phyloP scores from a whole-genome alignment of 2,888 invertebrate genomes.

The Hypercompe scribonia region DNA sequence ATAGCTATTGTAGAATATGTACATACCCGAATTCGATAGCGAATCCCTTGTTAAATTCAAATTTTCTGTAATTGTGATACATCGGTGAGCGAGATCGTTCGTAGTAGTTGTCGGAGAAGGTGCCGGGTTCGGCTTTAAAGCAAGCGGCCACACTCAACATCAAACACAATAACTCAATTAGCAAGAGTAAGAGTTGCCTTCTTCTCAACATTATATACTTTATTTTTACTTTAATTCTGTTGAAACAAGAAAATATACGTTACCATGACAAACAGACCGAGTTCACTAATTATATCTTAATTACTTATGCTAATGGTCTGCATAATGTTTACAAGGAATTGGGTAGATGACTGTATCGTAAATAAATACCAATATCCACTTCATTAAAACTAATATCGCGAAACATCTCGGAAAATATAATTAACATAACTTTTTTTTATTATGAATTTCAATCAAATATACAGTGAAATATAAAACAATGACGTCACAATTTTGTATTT shows the following conservation, averaged over 20 bases:
- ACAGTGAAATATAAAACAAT: too few species aligned
- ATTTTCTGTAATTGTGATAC: not conserved
- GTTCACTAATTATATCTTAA: not conserved
- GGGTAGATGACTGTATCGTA: too few species aligned
- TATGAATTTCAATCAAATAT: too few species aligned
- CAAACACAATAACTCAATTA: not conserved
- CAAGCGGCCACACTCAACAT: slow-evolving; percentile 9
- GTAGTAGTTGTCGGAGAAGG: not conserved
- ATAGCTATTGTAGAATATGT: not conserved
- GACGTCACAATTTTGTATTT: too few species aligned
- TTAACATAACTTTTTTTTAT: too few species aligned
- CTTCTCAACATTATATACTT: slow-evolving; percentile 7
- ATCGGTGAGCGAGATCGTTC: not conserved
- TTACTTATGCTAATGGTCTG: not conserved
- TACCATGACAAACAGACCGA: too few species aligned
- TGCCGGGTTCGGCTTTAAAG: not conserved
- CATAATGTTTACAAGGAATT: too few species aligned
- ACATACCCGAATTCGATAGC: not conserved
- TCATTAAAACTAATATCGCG: too few species aligned
- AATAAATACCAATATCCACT: too few species aligned
- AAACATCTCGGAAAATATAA: too few species aligned
- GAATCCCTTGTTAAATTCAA: slow-evolving; percentile 10
- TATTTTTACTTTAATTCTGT: not conserved
- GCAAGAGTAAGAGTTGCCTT: not conserved
- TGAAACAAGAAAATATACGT: not conserved